Evolutionary conservation across 2,797 vertebrate species (phyloP), one percentile per base, ranked within the genome.

Genomic region (Odontamblyopus lacepedii): DNA sequence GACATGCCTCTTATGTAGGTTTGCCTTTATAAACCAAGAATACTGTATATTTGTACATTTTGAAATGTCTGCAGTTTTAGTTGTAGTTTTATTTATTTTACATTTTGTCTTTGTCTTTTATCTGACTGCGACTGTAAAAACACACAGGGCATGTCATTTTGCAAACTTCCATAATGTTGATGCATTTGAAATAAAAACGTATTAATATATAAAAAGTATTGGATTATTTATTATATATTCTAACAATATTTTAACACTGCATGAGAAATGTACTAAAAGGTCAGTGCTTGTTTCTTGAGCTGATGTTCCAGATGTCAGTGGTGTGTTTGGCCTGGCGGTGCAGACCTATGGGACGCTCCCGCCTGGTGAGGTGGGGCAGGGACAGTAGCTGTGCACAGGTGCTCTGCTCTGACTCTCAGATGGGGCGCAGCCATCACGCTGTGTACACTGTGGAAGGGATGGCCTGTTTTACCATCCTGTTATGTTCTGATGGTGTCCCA

Each of bases 351-450:
- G 87, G 90, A 90, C 78, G 5, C 85, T 67, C 81, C 83, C 70
- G 87, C 87, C 87, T 89, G 87, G 86, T 91, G 83, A 91, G 85
- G 88, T 88, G 87, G 89, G 83, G 80, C 84, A 32, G 87, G 84
- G 80, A 87, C 83, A 89, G 82, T 90, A 93, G 92, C 87, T 93
- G 92, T 90, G 86, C 85, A 87, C 91, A 88, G 92, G 92, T 93
- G 85, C 83, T 88, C 72, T 59, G 83, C 78, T 88, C 87, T 76
- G 76, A 76, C 8, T 76, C 88, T 83, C 89, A 89, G 88, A 92
- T 89, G 88, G 88, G 88, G 79, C 85, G 87, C 89, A 90, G 87
- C 61, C 32, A 32, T 78, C 71, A 82, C 79, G 88, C 84, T 90
- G 88, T 93, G 90, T 89, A 89, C 88, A 88, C 86, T 70, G 79